A percentile compares a stretch with the other conserved stretches of the same genome.
These are phyloP conservation scores for Dipodomys ordii DNA, from an alignment of 2,113 vertebrate species.

Conservation along the genomic window DNA sequence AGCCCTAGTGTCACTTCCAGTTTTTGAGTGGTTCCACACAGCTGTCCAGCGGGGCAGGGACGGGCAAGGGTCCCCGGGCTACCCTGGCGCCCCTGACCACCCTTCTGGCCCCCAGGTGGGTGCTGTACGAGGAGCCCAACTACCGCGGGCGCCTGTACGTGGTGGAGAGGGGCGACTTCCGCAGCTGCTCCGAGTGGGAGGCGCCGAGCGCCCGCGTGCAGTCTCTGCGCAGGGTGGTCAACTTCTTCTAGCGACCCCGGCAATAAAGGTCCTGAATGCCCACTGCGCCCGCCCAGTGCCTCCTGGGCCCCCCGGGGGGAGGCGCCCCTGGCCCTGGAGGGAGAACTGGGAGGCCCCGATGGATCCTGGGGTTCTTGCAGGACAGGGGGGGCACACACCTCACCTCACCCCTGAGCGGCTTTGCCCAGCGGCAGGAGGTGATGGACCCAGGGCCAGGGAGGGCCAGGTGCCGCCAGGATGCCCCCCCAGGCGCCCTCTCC, in stretches of 20 bases:
- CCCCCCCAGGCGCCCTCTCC: background rate
- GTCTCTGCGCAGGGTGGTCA: constrained; percentile 93
- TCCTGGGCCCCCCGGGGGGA: background rate
- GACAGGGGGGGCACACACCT: too few relatives aligned
- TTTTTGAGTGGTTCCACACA: too few relatives aligned
- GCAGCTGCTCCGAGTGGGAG: constrained; percentile 92
- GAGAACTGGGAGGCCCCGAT: too few relatives aligned
- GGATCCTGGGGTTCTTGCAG: too few relatives aligned
- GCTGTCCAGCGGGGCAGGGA: too few relatives aligned
- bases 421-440: too few relatives aligned
- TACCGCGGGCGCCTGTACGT: constrained; percentile 95
- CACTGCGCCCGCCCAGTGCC: constrained; percentile 45
- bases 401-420: too few relatives aligned
- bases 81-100: too few relatives aligned
- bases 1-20: too few relatives aligned
- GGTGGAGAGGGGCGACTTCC: constrained; percentile 93
- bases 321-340: too few relatives aligned
- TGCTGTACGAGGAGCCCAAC: constrained; percentile 96
- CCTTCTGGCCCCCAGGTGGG: constrained; percentile 88
- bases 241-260: constrained; percentile 91
- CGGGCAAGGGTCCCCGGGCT: too few relatives aligned
- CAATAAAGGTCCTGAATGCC: constrained; percentile 90
- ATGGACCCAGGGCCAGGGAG: background rate
- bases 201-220: constrained; percentile 92
- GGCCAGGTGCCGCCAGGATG: background rate